These are phyloP conservation scores for Zaprionus lineosus DNA, from an alignment of 2,888 invertebrate genomes.

Conservation along the genomic window DNA sequence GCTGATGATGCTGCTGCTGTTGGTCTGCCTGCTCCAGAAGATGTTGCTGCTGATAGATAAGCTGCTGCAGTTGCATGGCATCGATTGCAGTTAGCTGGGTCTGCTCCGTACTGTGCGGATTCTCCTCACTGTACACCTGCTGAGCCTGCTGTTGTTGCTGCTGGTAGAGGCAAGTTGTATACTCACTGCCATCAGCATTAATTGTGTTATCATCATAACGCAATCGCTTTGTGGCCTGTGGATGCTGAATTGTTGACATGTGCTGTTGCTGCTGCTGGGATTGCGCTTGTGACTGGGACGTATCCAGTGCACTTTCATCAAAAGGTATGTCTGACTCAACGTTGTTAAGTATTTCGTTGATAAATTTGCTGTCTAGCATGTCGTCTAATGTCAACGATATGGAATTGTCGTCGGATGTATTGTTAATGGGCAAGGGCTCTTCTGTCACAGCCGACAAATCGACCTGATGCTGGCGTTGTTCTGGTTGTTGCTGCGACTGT, in stretches of 20 bases:
- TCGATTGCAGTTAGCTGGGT: conserved; percentile 69
- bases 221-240: conserved; percentile 68
- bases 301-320: conserved; percentile 78
- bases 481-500: conserved; percentile 29
- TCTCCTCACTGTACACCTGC: conserved; percentile 56
- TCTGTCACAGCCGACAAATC: conserved; percentile 44
- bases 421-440: conserved; percentile 64
- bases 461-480: conserved; percentile 44
- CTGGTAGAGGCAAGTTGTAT: conserved; percentile 56
- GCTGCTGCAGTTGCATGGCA: conserved; percentile 78
- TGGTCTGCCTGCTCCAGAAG: conserved; percentile 54
- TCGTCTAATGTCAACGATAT: conserved; percentile 80
- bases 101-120: conserved; percentile 43
- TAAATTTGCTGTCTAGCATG: conserved; percentile 80
- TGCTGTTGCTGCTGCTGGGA: conserved; percentile 38
- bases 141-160: conserved; percentile 59
- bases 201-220: conserved; percentile 70
- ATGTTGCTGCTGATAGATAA: conserved; percentile 77
- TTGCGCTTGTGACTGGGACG: conserved; percentile 42
- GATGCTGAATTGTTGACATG: conserved; percentile 39
- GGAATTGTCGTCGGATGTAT: conserved; percentile 79
- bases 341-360: conserved; percentile 80
- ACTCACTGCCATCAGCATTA: conserved; percentile 42
- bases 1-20: conserved; percentile 59
- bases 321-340: conserved; percentile 75